Evolutionary conservation across 2,888 invertebrate genomes (phyloP), one percentile per base, ranked within the genome.

Genomic region (Eurytoma californica): DNA sequence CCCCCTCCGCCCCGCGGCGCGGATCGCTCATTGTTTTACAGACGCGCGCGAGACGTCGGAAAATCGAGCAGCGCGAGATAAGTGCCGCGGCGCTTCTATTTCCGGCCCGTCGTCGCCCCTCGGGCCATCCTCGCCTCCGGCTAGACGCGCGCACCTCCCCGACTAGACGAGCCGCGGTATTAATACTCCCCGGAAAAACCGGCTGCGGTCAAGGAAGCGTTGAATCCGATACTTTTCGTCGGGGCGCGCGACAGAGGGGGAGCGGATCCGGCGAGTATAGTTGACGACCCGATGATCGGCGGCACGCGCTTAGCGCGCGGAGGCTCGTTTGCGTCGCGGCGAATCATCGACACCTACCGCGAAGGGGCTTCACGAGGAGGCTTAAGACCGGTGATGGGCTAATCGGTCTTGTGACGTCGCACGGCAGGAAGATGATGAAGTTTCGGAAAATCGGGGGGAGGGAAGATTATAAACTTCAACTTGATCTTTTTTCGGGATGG

Each of bases 161-260:
- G 61, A 39, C 63, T 63, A 63, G 63, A 63, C 63, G 53, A 13
- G 13, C 53, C 53, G 53, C 16, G n/a, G 53, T n/a, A 16, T 13
- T 53, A 53, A 61, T 51, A 60, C 63, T 69, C 53, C 70, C 20
- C 49, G 77, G 58, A 77, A 77, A 72, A 58, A 47, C 51, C 24
- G 61, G 60, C 9, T 55, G 53, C 60, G 77, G 82, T 82, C 83
- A 82, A 84, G 84, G 84, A 83, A 77, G 66, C 55, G 61, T 60
- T 24, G 47, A 61, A 63, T 69, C 63, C 58, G 61, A 76, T 55
- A 63, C 75, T 76, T 76, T 47, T 67, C 68, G 76, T 53, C 76
- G 69, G 9, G n/a, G 28, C 63, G 60, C 51, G 51, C 20, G 47
- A n/a, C 1, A 24, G 58, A 14, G 39, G 39, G 39, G 63, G n/a